Conservation (phyloP, 2,888 invertebrate genomes). For the Aproaerema taeniolella region DNA sequence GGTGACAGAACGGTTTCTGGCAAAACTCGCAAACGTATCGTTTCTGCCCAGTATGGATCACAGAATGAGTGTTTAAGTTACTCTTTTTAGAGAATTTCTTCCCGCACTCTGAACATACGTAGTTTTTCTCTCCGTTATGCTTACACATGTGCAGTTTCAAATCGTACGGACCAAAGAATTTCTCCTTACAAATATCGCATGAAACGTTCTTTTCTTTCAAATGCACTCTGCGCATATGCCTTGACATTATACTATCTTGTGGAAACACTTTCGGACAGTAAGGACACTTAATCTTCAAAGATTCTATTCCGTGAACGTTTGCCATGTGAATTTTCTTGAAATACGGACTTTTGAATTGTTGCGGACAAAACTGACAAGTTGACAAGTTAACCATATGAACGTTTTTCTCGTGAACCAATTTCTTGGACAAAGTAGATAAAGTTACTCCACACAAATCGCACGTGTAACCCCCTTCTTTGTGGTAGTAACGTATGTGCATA, state of each 20-base stretch:
- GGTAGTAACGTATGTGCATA: constrained; percentile 69
- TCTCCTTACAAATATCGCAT: constrained; percentile 63
- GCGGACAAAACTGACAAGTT: constrained; percentile 60
- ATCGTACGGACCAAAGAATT: constrained; percentile 62
- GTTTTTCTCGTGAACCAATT: constrained; percentile 63
- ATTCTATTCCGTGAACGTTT: constrained; percentile 60
- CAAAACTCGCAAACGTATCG: constrained; percentile 70
- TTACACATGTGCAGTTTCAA: constrained; percentile 70
- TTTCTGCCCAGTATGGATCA: constrained; percentile 76
- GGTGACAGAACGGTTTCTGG: constrained; percentile 68
- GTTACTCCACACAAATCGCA: constrained; percentile 69
- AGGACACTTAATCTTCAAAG: constrained; percentile 63
- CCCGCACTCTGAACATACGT: constrained; percentile 77
- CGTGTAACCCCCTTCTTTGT: constrained; percentile 59
- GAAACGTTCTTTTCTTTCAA: constrained; percentile 66
- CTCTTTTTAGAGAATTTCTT: constrained; percentile 79
- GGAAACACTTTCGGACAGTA: constrained; percentile 68
- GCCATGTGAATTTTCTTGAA: constrained; percentile 62
- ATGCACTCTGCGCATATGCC: constrained; percentile 79
- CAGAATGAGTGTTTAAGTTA: constrained; percentile 76
- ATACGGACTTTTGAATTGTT: constrained; percentile 64
- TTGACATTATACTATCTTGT: constrained; percentile 76
- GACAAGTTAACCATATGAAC: constrained; percentile 55
- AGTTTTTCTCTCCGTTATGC: constrained; percentile 74
- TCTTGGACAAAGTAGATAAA: constrained; percentile 60